phyloP scores from a whole-genome alignment of 2,888 invertebrate genomes.

The Mesopsocus fuscifrons region DNA sequence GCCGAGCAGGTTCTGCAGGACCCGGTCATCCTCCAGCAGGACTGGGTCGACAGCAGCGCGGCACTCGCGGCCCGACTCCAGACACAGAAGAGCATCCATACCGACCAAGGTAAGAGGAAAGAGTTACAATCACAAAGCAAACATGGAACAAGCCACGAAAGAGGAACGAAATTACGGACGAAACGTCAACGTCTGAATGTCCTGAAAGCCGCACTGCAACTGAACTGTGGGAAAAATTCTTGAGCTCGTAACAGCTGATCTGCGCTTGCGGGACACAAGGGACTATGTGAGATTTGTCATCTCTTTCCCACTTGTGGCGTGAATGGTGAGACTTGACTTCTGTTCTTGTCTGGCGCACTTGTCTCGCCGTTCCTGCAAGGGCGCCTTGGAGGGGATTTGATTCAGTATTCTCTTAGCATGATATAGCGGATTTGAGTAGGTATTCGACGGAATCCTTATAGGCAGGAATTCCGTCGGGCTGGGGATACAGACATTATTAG shows the following conservation, averaged over 20 bases:
- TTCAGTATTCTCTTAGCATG: too few relatives aligned
- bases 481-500: too few relatives aligned
- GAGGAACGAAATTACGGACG: neutral
- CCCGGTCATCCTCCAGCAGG: slow-evolving; percentile 52
- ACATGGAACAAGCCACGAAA: neutral
- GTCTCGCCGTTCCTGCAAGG: neutral
- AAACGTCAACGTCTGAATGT: neutral
- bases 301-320: neutral
- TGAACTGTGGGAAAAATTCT: neutral
- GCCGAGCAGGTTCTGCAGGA: slow-evolving; percentile 62
- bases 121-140: neutral
- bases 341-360: neutral
- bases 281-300: neutral
- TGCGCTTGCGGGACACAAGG: neutral
- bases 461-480: too few relatives aligned
- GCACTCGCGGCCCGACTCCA: slow-evolving; percentile 26
- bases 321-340: too few relatives aligned
- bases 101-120: neutral
- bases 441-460: too few relatives aligned
- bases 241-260: neutral
- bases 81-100: slow-evolving; percentile 25
- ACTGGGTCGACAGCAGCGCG: slow-evolving; percentile 50
- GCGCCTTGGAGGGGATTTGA: too few relatives aligned
- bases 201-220: neutral
- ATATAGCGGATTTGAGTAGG: too few relatives aligned